Conservation (phyloP, 2,113 vertebrate genomes). For the Brachyhypopomus gauderio region DNA sequence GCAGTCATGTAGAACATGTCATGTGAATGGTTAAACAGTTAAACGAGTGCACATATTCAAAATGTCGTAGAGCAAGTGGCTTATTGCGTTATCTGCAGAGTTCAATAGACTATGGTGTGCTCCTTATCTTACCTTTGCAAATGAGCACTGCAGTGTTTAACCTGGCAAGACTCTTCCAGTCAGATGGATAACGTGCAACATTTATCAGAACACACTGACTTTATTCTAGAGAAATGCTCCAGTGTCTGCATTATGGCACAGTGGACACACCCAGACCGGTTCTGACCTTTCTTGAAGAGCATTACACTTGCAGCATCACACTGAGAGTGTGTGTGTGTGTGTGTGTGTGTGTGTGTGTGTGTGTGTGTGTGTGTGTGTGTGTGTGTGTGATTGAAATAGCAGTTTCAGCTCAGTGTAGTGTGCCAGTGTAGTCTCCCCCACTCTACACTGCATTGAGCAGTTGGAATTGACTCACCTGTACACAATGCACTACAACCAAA, state of each 20-base stretch:
- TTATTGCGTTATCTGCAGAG: not conserved
- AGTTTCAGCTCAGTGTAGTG: not conserved
- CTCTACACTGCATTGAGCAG: not conserved
- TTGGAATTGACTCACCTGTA: constrained; percentile 26
- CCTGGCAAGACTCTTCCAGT: not conserved
- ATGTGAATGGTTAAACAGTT: not conserved
- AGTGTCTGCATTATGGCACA: not conserved
- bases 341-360: not conserved
- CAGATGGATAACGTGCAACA: not conserved
- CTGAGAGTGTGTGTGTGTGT: not conserved
- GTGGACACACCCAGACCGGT: constrained; percentile 22
- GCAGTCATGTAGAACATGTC: not conserved
- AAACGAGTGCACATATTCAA: not conserved
- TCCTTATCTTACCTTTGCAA: constrained; percentile 35
- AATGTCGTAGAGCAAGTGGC: not conserved
- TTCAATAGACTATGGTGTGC: not conserved
- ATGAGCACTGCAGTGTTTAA: constrained; percentile 5
- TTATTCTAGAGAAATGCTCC: not conserved
- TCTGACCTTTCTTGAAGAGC: not conserved
- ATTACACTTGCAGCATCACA: constrained; percentile 1
- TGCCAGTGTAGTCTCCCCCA: constrained; percentile 5
- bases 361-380: not conserved
- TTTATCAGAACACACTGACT: not conserved
- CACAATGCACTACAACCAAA: constrained; percentile 4
- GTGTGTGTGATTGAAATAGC: not conserved